phyloP scores from a whole-genome alignment of 2,113 vertebrate genomes.

The Hippotragus niger region DNA sequence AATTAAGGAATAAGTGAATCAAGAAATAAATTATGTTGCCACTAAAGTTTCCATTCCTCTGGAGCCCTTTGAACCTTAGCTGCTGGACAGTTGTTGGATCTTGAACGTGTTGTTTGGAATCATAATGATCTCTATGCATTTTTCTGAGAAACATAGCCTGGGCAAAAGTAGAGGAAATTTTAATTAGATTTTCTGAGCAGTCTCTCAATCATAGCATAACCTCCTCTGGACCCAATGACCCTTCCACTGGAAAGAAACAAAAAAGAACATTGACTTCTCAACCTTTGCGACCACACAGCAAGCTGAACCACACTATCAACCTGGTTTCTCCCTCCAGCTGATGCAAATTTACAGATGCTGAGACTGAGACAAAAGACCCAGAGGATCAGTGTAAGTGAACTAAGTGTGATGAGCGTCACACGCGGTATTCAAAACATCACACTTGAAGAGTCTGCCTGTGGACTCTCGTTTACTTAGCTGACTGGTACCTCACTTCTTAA shows the following conservation, averaged over 20 bases:
- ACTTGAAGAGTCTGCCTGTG: neutral
- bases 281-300: neutral
- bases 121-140: neutral
- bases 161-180: neutral
- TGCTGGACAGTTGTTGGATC: neutral
- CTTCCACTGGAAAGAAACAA: constrained; percentile 51
- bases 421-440: neutral
- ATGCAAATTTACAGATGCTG: neutral
- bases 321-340: neutral
- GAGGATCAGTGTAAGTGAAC: constrained; percentile 31
- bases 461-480: constrained; percentile 9
- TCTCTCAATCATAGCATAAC: constrained; percentile 38
- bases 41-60: neutral
- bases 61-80: neutral
- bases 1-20: neutral
- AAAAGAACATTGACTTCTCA: constrained; percentile 37
- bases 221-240: neutral
- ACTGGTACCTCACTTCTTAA: constrained; percentile 30
- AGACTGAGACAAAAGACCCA: constrained; percentile 20
- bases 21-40: neutral
- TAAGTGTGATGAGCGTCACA: constrained; percentile 26
- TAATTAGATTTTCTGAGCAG: constrained; percentile 37
- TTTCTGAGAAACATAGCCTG: neutral
- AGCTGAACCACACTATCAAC: neutral
- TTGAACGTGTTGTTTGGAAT: neutral